Evolutionary conservation across 2,888 invertebrate species (phyloP), one percentile per base, ranked within the genome.

Genomic region (Hypsopygia costalis): DNA sequence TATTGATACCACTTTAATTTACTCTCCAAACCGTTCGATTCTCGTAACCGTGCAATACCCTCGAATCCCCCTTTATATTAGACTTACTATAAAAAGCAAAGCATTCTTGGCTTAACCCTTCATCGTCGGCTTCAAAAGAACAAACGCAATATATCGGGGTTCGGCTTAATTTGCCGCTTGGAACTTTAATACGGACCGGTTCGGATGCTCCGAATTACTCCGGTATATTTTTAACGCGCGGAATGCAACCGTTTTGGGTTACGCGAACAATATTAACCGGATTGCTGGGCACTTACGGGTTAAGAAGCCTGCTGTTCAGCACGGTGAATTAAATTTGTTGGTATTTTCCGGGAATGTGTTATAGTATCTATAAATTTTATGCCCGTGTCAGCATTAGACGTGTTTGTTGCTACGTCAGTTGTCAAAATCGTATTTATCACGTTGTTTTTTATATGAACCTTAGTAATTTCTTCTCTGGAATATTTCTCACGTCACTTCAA

Each of bases 21-120:
- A 39, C 39, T 39, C 27, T 27, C 39, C 20, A 31, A 39, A 39
- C 21, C 36, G 6, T 29, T 20, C 38, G 27, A 28, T 39, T 33
- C 39, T 33, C 33, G 33, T 39, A 25, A 9, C 9, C 39, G 25
- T 32, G 39, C 36, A 36, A 21, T 41, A 28, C 28, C 29, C 31
- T 20, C 21, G 27, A 39, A 38, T 28, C 33, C 69, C 77, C 70
- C 63, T 55, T 62, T 71, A 74, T 79, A 82, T 80, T 79, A 78
- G 76, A 76, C 72, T 77, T 70, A 62, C 71, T 78, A 77, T 83
- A 89, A 88, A 88, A 89, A 88, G 80, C 85, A 81, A 85, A 83
- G 88, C 87, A 89, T 89, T 89, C 89, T 89, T 89, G 85, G 81
- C 82, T 81, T 81, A 89, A 89, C 89, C 89, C 89, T 89, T 89